Percentiles rank a stretch among this genome's conserved stretches.
Evolutionary conservation across 2,888 invertebrate species (phyloP).

Genomic region (Exocentrus adspersus): DNA sequence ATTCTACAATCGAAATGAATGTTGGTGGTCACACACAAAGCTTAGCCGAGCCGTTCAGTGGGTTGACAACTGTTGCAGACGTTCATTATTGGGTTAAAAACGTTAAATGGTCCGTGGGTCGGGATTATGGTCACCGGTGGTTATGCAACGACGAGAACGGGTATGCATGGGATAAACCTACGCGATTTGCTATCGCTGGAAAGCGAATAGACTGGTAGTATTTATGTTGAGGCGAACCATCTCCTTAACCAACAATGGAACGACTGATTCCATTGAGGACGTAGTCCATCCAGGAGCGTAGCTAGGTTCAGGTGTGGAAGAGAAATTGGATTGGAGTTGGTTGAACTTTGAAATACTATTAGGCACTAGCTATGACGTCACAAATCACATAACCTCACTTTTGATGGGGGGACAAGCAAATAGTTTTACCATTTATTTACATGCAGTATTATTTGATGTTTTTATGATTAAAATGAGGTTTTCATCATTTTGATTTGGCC

Average conservation of each 20-base stretch:
- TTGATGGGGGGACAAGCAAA: too few relatives aligned
- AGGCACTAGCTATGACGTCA: too few relatives aligned
- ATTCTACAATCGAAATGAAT: neutral
- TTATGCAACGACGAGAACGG: constrained; percentile 20
- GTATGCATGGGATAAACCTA: constrained; percentile 15
- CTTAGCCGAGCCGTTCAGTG: constrained; percentile 2
- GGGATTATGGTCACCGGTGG: constrained; percentile 5
- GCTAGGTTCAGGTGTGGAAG: too few relatives aligned
- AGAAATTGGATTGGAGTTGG: too few relatives aligned
- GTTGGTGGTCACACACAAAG: constrained; percentile 15
- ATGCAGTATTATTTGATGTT: too few relatives aligned
- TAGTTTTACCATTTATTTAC: too few relatives aligned
- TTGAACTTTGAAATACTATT: too few relatives aligned
- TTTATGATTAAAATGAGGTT: too few relatives aligned
- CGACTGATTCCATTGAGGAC: neutral
- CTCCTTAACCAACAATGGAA: constrained; percentile 1
- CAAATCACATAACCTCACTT: too few relatives aligned
- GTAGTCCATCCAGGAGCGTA: too few relatives aligned
- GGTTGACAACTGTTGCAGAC: constrained; percentile 8
- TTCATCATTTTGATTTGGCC: too few relatives aligned
- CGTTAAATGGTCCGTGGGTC: constrained; percentile 17
- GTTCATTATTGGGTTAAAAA: constrained; percentile 22
- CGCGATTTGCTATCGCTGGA: constrained; percentile 7
- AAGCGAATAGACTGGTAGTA: constrained; percentile 7
- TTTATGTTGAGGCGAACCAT: constrained; percentile 2